Conservation (phyloP, 2,888 invertebrate species). For the Clitarchus hookeri region DNA sequence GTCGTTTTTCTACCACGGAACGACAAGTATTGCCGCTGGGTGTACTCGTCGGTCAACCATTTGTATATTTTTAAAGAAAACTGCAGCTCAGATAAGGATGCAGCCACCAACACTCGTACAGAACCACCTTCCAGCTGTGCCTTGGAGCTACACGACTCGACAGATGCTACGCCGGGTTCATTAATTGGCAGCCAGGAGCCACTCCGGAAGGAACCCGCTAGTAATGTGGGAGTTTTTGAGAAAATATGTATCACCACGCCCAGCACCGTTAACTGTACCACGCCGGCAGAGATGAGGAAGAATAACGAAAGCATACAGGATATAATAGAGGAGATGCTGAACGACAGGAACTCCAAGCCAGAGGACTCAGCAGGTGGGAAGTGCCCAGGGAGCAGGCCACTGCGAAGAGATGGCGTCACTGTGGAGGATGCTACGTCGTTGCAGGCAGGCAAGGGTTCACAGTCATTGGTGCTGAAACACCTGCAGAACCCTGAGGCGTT, state of each 20-base stretch:
- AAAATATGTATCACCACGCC: neutral
- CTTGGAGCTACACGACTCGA: neutral
- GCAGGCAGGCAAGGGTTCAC: no score
- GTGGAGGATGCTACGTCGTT: no score
- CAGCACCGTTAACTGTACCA: neutral
- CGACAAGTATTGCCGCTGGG: neutral
- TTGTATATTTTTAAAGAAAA: neutral
- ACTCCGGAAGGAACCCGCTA: neutral
- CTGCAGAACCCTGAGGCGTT: neutral
- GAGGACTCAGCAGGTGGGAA: neutral
- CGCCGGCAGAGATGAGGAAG: no score
- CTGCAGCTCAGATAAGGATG: neutral
- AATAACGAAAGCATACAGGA: neutral
- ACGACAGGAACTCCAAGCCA: neutral
- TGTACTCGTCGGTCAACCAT: neutral
- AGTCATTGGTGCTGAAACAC: neutral
- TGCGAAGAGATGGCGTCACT: no score
- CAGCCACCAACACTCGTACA: no score
- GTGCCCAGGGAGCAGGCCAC: neutral
- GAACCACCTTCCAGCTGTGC: no score
- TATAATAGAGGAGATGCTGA: neutral
- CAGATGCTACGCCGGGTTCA: neutral
- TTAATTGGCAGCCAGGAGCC: neutral
- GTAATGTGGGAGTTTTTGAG: neutral
- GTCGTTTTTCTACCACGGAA: neutral